Evolutionary conservation across 2,113 vertebrate species (phyloP).

Genomic region (Dendrocopos noguchii): DNA sequence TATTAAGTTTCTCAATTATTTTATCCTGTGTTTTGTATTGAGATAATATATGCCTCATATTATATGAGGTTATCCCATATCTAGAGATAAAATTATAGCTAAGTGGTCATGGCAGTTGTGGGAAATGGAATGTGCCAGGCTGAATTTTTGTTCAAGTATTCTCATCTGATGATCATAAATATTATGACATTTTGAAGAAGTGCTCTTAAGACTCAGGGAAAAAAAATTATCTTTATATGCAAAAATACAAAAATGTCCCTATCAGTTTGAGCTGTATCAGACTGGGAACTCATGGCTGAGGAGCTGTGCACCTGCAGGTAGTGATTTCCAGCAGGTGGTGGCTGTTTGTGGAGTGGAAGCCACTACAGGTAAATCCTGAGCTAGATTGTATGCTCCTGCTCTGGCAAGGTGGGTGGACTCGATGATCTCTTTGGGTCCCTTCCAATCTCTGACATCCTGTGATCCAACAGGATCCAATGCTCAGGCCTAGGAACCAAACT

Average conservation of each 20-base stretch:
- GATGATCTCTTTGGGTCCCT: no score
- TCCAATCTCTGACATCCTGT: no score
- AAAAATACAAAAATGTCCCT: background rate
- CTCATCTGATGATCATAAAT: constrained; percentile 48
- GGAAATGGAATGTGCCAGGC: background rate
- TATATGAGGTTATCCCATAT: background rate
- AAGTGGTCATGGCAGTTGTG: constrained; percentile 11
- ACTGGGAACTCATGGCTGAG: background rate
- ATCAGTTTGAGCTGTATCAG: background rate
- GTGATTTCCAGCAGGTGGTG: background rate
- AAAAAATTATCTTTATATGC: background rate
- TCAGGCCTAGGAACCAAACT: background rate
- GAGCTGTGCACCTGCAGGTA: background rate
- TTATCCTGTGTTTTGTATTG: background rate
- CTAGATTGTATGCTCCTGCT: no score
- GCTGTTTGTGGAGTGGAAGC: background rate
- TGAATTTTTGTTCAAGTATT: constrained; percentile 38
- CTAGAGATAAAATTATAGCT: constrained; percentile 15
- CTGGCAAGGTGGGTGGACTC: no score
- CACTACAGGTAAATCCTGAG: background rate
- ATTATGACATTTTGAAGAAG: constrained; percentile 60
- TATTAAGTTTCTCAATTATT: background rate
- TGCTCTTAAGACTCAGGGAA: background rate
- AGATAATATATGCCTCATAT: background rate
- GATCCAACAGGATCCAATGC: background rate